Evolutionary conservation across 2,113 vertebrate genomes (phyloP).

Genomic region (Plestiodon gilberti): DNA sequence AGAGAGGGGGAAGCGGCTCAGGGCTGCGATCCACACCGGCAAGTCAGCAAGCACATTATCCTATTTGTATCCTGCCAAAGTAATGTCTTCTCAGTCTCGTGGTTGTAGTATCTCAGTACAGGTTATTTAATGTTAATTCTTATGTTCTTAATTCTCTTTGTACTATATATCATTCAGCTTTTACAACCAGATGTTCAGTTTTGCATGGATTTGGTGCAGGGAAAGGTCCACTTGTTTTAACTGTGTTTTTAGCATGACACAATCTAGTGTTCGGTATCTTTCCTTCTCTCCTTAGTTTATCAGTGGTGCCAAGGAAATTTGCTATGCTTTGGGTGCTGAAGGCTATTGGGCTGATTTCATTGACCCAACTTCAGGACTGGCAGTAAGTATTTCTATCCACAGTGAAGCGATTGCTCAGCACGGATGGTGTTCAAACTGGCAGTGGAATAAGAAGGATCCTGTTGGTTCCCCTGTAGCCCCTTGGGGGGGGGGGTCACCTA

Average conservation of each 20-base stretch:
- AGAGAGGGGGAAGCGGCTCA: constrained; percentile 22
- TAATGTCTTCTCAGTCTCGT: not conserved
- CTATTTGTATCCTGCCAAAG: constrained; percentile 23
- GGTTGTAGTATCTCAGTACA: constrained; percentile 19
- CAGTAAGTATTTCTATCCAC: constrained; percentile 80
- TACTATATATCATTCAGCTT: constrained; percentile 10
- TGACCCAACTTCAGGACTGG: constrained; percentile 88
- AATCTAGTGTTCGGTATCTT: not conserved
- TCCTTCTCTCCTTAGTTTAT: constrained; percentile 82
- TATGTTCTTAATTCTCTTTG: constrained; percentile 37
- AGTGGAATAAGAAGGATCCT: not conserved
- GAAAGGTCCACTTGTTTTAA: not conserved
- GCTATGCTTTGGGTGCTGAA: constrained; percentile 89
- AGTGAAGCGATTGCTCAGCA: not conserved
- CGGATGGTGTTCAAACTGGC: no score
- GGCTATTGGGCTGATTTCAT: constrained; percentile 99
- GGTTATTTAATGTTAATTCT: constrained; percentile 43
- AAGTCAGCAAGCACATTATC: constrained; percentile 29
- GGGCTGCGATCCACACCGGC: constrained; percentile 4
- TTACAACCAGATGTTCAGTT: constrained; percentile 17
- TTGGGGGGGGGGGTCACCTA: not conserved
- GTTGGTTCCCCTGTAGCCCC: not conserved
- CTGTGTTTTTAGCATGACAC: not conserved
- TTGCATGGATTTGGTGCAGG: not conserved
- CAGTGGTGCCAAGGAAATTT: constrained; percentile 95